Conservation (phyloP, 2,113 vertebrate genomes). For the Axis porcinus region DNA sequence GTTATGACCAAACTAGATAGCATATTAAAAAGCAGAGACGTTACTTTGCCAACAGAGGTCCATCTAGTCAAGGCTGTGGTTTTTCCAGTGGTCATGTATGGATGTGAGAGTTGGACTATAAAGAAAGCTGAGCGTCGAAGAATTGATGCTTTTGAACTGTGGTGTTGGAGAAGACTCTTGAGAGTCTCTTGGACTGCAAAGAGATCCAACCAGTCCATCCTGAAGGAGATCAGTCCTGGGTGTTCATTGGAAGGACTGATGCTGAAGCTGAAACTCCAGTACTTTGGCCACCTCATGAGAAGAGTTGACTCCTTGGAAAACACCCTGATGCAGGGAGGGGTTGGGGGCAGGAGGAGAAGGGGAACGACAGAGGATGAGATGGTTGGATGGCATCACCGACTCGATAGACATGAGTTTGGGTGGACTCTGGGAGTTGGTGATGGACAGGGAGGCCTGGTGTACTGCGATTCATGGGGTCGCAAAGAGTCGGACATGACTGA, state of each 20-base stretch:
- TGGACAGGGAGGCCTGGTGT: background rate
- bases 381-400: background rate
- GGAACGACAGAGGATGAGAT: background rate
- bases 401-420: background rate
- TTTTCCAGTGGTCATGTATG: background rate
- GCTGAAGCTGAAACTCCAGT: background rate
- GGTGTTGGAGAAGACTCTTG: background rate
- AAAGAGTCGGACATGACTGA: background rate
- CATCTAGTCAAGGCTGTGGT: background rate
- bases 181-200: background rate
- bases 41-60: background rate
- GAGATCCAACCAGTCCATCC: background rate
- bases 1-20: background rate
- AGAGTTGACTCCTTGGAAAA: background rate
- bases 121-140: accelerated
- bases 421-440: background rate
- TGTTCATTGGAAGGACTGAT: background rate
- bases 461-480: background rate
- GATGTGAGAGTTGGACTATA: background rate
- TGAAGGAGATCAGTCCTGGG: background rate
- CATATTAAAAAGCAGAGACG: background rate
- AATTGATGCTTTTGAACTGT: background rate
- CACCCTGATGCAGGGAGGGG: background rate
- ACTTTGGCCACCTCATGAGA: background rate
- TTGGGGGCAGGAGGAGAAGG: background rate